Evolutionary conservation across 2,113 vertebrate species (phyloP), one percentile per base, ranked within the genome.

Genomic region (Hyla sarda): DNA sequence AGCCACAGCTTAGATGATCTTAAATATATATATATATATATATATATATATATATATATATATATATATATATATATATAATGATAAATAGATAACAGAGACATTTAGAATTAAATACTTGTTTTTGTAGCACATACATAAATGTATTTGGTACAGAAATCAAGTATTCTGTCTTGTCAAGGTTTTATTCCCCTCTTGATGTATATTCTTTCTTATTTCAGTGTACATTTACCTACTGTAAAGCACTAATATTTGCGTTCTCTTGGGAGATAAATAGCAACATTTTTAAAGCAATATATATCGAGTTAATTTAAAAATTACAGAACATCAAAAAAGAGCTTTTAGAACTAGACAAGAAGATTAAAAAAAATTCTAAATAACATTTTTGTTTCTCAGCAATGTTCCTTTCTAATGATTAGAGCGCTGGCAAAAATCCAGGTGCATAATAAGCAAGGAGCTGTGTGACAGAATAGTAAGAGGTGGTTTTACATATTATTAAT

Each of bases 401-500:
- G 25, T 48, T 67, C n/a, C 62, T 62, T 65, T 19, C 32, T 77
- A 77, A 85, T 67, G n/a, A 28, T 77, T 67, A 67, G 74, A 65
- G 62, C 17, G 62, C 30, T 85, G 58, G 41, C 56, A 52, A 50
- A 65, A 30, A 65, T 28, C 73, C 83, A 76, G 58, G 14, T 37
- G 50, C 41, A 67, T 84, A 77, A 85, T 54, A 17, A 52, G 50
- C 82, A 79, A 23, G 45, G 16, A 79, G 30, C 83, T 50, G 45
- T 77, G 45, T 62, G 72, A 9, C 23, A 77, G 75, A 77, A 58
- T 41, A 84, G 32, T 76, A 77, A 75, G 41, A 75, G 71, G n/a
- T 10, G 75, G 72, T 65, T 84, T 76, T 83, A 71, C 81, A 71
- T 82, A 34, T 71, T 82, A 71, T 82, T 83, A 84, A 25, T 34